A percentile compares a stretch with the other conserved stretches of the same genome.
Conservation (phyloP, 2,113 vertebrate genomes). For the Periophthalmodon schlosseri region DNA sequence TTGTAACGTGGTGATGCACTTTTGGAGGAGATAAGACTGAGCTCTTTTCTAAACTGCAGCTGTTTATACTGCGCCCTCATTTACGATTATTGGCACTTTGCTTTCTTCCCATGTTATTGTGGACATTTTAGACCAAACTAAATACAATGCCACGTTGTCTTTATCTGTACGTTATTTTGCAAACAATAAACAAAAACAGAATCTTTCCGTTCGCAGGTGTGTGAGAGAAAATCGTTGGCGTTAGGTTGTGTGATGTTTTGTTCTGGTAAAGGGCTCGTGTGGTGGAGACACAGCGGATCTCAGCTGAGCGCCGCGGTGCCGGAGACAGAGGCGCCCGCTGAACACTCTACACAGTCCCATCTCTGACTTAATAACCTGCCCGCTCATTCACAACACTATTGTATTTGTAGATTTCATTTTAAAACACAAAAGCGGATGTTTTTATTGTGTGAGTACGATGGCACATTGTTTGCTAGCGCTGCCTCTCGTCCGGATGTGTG, state of each 20-base stretch:
- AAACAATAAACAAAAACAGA: neutral
- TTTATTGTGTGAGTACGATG: constrained; percentile 54
- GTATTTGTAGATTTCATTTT: fast-evolving
- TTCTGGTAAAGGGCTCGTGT: constrained; percentile 28
- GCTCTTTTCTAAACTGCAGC: constrained; percentile 23
- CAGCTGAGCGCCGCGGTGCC: constrained; percentile 32
- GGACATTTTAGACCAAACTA: neutral
- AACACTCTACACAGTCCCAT: neutral
- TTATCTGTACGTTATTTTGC: neutral
- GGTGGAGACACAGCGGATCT: constrained; percentile 23
- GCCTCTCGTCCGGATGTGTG: constrained; percentile 74
- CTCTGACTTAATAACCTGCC: neutral
- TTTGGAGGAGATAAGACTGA: constrained; percentile 28
- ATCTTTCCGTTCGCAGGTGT: neutral
- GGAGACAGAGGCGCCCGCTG: neutral
- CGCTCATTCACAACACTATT: fast-evolving
- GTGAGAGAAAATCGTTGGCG: neutral
- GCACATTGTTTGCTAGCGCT: constrained; percentile 74
- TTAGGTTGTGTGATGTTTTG: constrained; percentile 22
- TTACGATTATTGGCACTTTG: neutral
- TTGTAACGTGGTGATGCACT: constrained; percentile 50
- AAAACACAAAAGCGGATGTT: constrained; percentile 15
- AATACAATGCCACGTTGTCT: neutral
- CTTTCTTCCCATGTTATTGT: neutral
- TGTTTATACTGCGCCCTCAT: constrained; percentile 4